Base-by-base conservation (phyloP, 2,113 vertebrate species). In the Corvus hawaiiensis region DNA sequence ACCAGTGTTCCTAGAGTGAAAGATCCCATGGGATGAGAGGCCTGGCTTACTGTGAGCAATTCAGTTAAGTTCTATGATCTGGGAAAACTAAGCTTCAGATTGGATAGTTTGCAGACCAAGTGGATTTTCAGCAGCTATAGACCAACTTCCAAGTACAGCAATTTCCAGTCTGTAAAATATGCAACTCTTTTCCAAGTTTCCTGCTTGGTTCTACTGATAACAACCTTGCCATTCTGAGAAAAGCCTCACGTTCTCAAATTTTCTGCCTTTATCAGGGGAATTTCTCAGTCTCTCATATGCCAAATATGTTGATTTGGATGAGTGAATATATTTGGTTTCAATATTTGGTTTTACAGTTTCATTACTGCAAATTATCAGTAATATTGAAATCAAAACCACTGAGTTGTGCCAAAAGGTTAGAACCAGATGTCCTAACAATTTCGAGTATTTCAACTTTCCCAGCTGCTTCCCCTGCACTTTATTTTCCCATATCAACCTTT, bases 1-100 rank as follows among this genome's bases (percentile, higher is more conserved):
- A 94, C 32, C 63, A 41, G 1, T 1, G 61, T 93, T 96, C 93
- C 91, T 97, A 91, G 94, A 96, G 76, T 78, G 91, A 94, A 87
- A 93, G 30, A 93, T 92, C 84, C 41, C 73, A 44, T 16, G 69
- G 91, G 91, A 84, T 41, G 43, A 92, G 79, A 90, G 11, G 22
- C 44, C 63, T 3, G 3, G 68, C 82, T 85, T 26, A 71, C 73
- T 89, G 32, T 49, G 49, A 89, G 32, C 43, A 82, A 35, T 87
- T 84, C 87, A 67, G 30, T 67, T 49, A 72, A 81, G 30, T 58
- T 76, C 80, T 75, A 1, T 72, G 66, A 87, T 35, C 44, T 73
- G 37, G 37, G 73, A 89, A 86, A 78, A 87, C 33, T 33, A 90
- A 84, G 32, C 28, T 86, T 87, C 6, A 8, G 77, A 84, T 78